Conservation (phyloP, 2,888 invertebrate genomes). For the Gandaritis pyraliata region DNA sequence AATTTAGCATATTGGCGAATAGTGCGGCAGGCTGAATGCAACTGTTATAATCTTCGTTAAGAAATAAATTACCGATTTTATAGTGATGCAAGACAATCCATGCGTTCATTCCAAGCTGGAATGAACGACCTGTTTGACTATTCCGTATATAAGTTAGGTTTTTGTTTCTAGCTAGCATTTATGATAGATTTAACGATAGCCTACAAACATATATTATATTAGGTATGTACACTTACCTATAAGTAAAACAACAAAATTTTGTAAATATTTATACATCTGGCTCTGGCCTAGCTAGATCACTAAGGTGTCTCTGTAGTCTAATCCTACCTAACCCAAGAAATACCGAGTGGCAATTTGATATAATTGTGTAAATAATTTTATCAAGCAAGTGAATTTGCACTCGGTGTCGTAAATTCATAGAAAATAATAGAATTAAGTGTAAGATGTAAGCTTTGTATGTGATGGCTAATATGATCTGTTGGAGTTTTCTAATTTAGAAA, state of each 20-base stretch:
- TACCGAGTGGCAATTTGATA: constrained; percentile 9
- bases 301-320: background rate
- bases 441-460: constrained; percentile 28
- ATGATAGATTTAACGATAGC: constrained; percentile 12
- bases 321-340: background rate
- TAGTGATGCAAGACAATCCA: no score
- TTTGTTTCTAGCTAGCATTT: constrained; percentile 25
- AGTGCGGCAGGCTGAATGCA: no score
- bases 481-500: constrained; percentile 19
- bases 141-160: constrained; percentile 13
- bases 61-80: no score
- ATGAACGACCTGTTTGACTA: background rate
- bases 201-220: constrained; percentile 13
- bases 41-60: no score
- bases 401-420: constrained; percentile 20
- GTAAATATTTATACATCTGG: constrained; percentile 26
- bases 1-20: no score
- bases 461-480: constrained; percentile 34
- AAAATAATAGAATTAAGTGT: constrained; percentile 21
- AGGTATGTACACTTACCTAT: background rate
- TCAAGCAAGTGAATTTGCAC: constrained; percentile 4
- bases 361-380: constrained; percentile 17
- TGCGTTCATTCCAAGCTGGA: background rate
- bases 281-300: constrained; percentile 34
- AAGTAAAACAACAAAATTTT: constrained; percentile 21